phyloP scores from a whole-genome alignment of 2,888 invertebrate species.

The Pyrrhosoma nymphula region DNA sequence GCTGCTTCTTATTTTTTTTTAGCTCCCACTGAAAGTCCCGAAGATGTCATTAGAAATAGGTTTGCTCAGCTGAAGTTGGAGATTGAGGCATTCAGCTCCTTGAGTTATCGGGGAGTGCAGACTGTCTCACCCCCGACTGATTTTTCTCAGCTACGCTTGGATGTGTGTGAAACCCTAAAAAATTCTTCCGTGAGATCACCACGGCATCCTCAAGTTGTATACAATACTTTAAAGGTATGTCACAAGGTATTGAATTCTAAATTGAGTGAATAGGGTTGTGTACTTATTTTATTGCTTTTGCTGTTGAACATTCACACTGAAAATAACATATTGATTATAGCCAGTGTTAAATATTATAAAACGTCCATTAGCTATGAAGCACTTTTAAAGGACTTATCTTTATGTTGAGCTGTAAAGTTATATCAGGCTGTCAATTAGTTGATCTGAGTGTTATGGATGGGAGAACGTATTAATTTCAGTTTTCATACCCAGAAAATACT shows the following conservation, averaged over 20 bases:
- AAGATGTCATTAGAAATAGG: conserved; percentile 82
- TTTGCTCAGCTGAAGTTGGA: conserved; percentile 83
- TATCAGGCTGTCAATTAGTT: no score
- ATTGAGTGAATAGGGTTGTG: no score
- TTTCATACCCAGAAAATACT: no score
- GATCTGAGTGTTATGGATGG: no score
- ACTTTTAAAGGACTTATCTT: no score
- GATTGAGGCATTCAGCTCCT: conserved; percentile 86
- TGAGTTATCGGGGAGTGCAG: conserved; percentile 84
- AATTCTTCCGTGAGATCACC: conserved; percentile 86
- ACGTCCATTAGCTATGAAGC: no score
- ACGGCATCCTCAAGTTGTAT: conserved; percentile 84
- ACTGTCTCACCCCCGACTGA: conserved; percentile 81
- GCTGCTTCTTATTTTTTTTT: conserved; percentile 57
- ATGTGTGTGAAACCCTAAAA: conserved; percentile 83
- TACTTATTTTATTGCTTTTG: no score
- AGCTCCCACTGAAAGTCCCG: conserved; percentile 82
- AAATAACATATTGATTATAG: no score
- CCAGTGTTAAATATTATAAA: no score
- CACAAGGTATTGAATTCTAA: not conserved
- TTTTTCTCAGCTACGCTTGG: conserved; percentile 81
- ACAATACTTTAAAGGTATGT: conserved; percentile 83
- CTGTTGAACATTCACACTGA: no score
- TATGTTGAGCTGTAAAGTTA: no score
- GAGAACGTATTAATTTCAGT: no score